Evolutionary conservation across 2,113 vertebrate genomes (phyloP).

Genomic region (Potamarius usumacintae): DNA sequence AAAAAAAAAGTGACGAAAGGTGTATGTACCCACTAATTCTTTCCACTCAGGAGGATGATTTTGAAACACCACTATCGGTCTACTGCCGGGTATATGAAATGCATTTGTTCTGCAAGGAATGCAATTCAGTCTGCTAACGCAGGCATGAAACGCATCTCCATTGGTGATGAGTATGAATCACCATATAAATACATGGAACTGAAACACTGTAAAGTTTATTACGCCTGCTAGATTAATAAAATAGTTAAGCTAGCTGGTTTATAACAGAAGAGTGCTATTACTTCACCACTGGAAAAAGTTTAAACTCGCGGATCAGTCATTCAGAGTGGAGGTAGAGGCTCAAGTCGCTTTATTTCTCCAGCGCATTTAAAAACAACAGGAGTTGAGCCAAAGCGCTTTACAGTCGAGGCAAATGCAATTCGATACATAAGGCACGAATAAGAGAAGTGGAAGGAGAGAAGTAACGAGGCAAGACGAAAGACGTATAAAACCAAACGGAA

Average conservation of each 20-base stretch:
- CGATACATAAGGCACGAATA: too few species aligned
- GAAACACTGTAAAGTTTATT: neutral
- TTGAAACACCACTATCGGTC: neutral
- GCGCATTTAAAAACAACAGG: too few species aligned
- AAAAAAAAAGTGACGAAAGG: neutral
- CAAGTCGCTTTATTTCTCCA: too few species aligned
- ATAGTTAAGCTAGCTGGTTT: neutral
- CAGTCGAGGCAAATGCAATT: too few species aligned
- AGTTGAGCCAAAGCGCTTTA: too few species aligned
- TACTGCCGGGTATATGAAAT: neutral
- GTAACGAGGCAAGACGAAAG: too few species aligned
- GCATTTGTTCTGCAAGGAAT: neutral
- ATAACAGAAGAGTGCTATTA: neutral
- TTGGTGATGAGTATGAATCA: neutral
- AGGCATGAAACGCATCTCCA: neutral
- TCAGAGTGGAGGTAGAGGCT: neutral
- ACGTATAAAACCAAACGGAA: too few species aligned
- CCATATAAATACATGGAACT: neutral
- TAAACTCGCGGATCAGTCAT: neutral
- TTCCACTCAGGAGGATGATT: neutral
- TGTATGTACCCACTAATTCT: neutral
- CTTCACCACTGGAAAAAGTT: neutral
- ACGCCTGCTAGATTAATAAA: neutral
- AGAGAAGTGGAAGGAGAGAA: too few species aligned
- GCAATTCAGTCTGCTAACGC: neutral